These are phyloP conservation scores for Stenchaetothrips biformis DNA, from an alignment of 2,888 invertebrate genomes.

Conservation along the genomic window DNA sequence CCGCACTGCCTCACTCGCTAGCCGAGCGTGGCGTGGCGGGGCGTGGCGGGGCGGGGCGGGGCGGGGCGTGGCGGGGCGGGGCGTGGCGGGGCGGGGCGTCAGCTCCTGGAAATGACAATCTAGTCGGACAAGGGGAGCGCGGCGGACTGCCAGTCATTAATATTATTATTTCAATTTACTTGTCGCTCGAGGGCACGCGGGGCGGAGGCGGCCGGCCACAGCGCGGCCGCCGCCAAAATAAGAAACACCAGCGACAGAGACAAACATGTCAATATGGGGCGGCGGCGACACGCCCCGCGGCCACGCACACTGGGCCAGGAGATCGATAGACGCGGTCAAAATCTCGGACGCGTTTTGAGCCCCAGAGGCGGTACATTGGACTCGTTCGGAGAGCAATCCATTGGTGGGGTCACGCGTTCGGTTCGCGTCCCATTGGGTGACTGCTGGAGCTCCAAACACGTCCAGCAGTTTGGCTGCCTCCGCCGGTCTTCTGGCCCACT, in stretches of 20 bases:
- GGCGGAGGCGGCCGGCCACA: not conserved
- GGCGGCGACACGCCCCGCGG: not conserved
- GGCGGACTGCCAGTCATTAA: not conserved
- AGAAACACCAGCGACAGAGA: not conserved
- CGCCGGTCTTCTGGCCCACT: too few relatives aligned
- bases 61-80: not conserved
- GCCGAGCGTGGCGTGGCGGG: not conserved
- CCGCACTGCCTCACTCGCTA: slow-evolving; percentile 4
- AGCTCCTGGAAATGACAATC: slow-evolving; percentile 21
- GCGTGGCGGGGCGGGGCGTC: too few relatives aligned
- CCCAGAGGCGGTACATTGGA: too few relatives aligned
- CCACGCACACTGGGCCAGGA: too few relatives aligned
- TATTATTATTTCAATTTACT: slow-evolving; percentile 24
- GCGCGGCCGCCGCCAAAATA: not conserved
- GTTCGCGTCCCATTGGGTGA: too few relatives aligned
- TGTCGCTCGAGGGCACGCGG: not conserved
- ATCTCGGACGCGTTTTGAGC: too few relatives aligned
- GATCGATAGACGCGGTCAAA: too few relatives aligned
- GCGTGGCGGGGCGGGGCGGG: too few relatives aligned
- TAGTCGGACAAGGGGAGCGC: not conserved
- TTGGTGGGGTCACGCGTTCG: too few relatives aligned
- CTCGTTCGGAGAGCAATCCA: too few relatives aligned
- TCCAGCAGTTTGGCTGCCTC: too few relatives aligned
- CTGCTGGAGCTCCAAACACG: too few relatives aligned
- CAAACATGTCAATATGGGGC: not conserved